A percentile compares a stretch with the other conserved stretches of the same genome.
Conservation (phyloP, 2,888 invertebrate genomes). For the Nephrotoma guestfalica region DNA sequence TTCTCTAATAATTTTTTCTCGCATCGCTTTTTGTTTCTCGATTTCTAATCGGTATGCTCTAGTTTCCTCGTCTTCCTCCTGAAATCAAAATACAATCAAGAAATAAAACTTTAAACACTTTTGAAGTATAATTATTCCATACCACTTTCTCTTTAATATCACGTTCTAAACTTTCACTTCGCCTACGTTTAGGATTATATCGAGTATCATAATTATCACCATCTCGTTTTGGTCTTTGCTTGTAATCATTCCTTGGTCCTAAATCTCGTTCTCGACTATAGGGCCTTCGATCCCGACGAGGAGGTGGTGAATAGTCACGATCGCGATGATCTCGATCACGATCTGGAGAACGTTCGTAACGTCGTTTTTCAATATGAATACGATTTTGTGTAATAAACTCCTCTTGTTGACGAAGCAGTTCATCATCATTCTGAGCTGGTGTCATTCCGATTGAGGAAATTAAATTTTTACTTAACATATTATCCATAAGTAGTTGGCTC, state of each 20-base stretch:
- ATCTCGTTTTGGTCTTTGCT: conserved; percentile 17
- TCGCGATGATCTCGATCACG: conserved; percentile 8
- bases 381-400: conserved; percentile 33
- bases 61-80: conserved; percentile 34
- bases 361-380: conserved; percentile 31
- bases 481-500: conserved; percentile 31
- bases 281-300: conserved; percentile 14
- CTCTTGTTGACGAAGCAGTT: conserved; percentile 30
- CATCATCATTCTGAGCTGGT: conserved; percentile 24
- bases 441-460: neutral
- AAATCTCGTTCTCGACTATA: conserved; percentile 20
- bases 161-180: conserved; percentile 18
- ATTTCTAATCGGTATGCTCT: conserved; percentile 33
- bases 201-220: conserved; percentile 18
- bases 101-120: neutral
- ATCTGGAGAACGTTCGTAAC: conserved; percentile 25
- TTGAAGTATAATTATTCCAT: conserved; percentile 12
- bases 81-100: neutral
- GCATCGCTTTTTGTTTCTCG: conserved; percentile 34
- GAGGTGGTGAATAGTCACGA: conserved; percentile 17
- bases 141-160: conserved; percentile 19
- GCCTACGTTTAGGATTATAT: conserved; percentile 21
- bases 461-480: conserved; percentile 10
- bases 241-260: conserved; percentile 14
- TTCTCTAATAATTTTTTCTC: conserved; percentile 32